These are phyloP conservation scores for Xylophagus ater DNA, from an alignment of 2,888 invertebrate genomes.

Conservation along the genomic window DNA sequence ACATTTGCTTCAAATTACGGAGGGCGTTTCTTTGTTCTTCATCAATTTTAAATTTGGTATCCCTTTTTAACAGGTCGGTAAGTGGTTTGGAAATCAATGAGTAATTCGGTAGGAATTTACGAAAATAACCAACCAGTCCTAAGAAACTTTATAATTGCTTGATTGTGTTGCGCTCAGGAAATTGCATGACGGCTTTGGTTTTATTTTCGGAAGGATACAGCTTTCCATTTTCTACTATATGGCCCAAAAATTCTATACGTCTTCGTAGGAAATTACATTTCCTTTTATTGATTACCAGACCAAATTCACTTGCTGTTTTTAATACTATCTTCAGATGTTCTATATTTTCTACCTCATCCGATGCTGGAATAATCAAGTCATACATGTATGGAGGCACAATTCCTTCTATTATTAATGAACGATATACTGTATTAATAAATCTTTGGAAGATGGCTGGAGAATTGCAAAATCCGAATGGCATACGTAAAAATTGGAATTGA, in stretches of 20 bases:
- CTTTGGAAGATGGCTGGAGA: slow-evolving; percentile 20
- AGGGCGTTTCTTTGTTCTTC: slow-evolving; percentile 17
- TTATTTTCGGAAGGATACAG: slow-evolving; percentile 21
- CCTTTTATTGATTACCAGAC: slow-evolving; percentile 14
- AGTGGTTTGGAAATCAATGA: slow-evolving; percentile 16
- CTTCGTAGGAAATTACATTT: slow-evolving; percentile 21
- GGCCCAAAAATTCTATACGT: slow-evolving; percentile 20
- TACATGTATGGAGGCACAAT: slow-evolving; percentile 20
- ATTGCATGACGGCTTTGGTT: slow-evolving; percentile 20
- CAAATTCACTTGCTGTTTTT: slow-evolving; percentile 3
- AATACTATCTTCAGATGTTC: slow-evolving; percentile 9
- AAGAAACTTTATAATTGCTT: slow-evolving; percentile 24
- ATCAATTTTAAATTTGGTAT: slow-evolving; percentile 15
- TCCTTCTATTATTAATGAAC: slow-evolving; percentile 7
- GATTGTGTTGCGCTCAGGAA: slow-evolving; percentile 20
- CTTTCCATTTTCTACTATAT: slow-evolving; percentile 18
- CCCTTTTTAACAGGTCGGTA: slow-evolving; percentile 16
- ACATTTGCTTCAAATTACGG: slow-evolving; percentile 18
- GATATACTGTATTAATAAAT: slow-evolving; percentile 17
- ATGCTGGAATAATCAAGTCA: slow-evolving; percentile 19
- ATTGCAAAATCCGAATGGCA: too few relatives aligned
- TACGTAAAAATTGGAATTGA: too few relatives aligned
- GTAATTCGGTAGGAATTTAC: too few relatives aligned
- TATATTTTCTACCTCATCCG: slow-evolving; percentile 10
- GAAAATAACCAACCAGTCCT: slow-evolving; percentile 22